A percentile compares a stretch with the other conserved stretches of the same genome.
Conservation (phyloP, 2,113 vertebrate species). For the Romanogobio albipinnatus region DNA sequence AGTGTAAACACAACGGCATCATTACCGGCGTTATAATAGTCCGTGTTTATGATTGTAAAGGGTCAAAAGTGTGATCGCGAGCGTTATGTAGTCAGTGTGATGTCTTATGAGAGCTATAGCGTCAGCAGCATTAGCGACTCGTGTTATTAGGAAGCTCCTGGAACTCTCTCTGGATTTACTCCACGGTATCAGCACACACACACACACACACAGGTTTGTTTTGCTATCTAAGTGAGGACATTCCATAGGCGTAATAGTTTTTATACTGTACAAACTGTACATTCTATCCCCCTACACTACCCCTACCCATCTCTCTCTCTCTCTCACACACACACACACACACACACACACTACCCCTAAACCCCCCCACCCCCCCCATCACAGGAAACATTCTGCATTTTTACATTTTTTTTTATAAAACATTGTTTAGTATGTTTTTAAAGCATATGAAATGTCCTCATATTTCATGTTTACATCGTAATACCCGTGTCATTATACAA, state of each 20-base stretch:
- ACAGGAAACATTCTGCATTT: no score
- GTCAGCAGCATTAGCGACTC: constrained; percentile 20
- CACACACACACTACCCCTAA: neutral
- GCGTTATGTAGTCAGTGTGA: neutral
- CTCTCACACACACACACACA: neutral
- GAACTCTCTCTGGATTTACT: neutral
- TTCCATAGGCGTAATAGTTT: no score
- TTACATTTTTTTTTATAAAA: no score
- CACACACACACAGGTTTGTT: neutral
- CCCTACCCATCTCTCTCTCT: no score
- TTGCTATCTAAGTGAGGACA: no score
- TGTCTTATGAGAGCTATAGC: neutral
- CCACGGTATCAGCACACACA: neutral
- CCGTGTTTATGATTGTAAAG: neutral
- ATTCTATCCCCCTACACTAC: no score
- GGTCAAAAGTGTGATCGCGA: neutral
- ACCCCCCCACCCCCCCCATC: neutral
- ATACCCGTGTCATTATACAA: no score
- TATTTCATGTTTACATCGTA: no score
- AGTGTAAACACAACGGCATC: neutral
- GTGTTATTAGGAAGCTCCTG: neutral
- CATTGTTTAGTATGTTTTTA: no score
- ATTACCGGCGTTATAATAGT: neutral
- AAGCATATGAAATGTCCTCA: no score
- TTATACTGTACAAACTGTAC: no score